Conservation (phyloP, 1,140 invertebrate species). For the Agrypnia vestita region DNA sequence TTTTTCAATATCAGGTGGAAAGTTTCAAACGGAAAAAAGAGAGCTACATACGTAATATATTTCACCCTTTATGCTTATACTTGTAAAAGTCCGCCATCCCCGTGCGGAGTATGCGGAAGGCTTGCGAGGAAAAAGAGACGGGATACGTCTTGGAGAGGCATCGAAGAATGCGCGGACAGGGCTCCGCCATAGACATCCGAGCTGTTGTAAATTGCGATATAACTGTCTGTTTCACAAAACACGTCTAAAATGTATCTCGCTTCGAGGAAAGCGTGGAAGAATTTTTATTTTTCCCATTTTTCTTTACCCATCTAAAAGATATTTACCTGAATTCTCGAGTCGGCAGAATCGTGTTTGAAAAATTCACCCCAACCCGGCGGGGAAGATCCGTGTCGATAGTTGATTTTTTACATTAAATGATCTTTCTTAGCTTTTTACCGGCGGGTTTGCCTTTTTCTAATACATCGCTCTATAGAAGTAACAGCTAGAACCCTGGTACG, state of each 20-base stretch:
- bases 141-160: not conserved
- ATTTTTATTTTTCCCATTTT: not conserved
- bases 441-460: too few relatives aligned
- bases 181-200: not conserved
- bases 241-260: not conserved
- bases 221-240: not conserved
- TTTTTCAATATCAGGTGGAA: slow-evolving; percentile 16
- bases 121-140: not conserved
- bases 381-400: too few relatives aligned
- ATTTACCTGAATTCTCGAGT: too few relatives aligned
- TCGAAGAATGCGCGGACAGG: not conserved
- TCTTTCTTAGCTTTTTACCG: too few relatives aligned
- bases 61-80: slow-evolving; percentile 12
- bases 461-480: too few relatives aligned
- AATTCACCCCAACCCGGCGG: too few relatives aligned
- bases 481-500: too few relatives aligned
- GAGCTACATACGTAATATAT: not conserved
- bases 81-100: not conserved
- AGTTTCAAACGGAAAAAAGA: not conserved
- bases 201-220: slow-evolving; percentile 5
- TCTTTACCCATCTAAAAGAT: too few relatives aligned
- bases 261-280: slow-evolving; percentile 11
- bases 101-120: slow-evolving; percentile 3
- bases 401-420: too few relatives aligned
- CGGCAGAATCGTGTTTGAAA: too few relatives aligned